A percentile compares a stretch with the other conserved stretches of the same genome.
These are phyloP conservation scores for Auanema freiburgensis DNA, from an alignment of 2,888 invertebrate species.

Conservation along the genomic window DNA sequence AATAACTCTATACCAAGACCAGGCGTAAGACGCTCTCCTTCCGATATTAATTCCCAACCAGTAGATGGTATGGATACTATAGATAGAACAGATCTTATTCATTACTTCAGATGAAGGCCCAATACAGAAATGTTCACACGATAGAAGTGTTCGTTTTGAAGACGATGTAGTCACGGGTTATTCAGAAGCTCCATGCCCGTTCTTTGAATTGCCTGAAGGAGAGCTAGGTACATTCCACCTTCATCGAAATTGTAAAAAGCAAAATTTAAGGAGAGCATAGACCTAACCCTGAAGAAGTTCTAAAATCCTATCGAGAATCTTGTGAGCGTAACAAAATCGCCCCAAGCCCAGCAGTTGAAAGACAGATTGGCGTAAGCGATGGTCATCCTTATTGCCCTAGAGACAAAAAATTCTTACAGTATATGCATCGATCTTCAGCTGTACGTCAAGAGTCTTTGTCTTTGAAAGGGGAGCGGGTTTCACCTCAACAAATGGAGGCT, in stretches of 20 bases:
- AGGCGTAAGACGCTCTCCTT: too few relatives aligned
- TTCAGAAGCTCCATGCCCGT: conserved; percentile 29
- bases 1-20: neutral
- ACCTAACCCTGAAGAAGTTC: conserved; percentile 68
- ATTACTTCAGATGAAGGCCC: conserved; percentile 11
- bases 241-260: neutral
- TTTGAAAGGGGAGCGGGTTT: conserved; percentile 71
- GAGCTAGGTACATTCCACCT: neutral
- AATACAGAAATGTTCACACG: conserved; percentile 49
- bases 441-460: conserved; percentile 43
- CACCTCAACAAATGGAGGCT: conserved; percentile 77
- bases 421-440: conserved; percentile 40
- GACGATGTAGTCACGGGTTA: conserved; percentile 42
- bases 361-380: conserved; percentile 42
- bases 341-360: conserved; percentile 62
- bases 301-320: conserved; percentile 72
- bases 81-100: neutral
- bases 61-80: too few relatives aligned
- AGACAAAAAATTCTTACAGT: conserved; percentile 20
- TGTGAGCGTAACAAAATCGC: conserved; percentile 63
- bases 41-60: too few relatives aligned
- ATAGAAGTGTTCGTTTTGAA: conserved; percentile 41
- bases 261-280: conserved; percentile 5
- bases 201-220: neutral
- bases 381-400: neutral